Base-by-base conservation (phyloP, 2,113 vertebrate species). In the Nycticebus coucang region DNA sequence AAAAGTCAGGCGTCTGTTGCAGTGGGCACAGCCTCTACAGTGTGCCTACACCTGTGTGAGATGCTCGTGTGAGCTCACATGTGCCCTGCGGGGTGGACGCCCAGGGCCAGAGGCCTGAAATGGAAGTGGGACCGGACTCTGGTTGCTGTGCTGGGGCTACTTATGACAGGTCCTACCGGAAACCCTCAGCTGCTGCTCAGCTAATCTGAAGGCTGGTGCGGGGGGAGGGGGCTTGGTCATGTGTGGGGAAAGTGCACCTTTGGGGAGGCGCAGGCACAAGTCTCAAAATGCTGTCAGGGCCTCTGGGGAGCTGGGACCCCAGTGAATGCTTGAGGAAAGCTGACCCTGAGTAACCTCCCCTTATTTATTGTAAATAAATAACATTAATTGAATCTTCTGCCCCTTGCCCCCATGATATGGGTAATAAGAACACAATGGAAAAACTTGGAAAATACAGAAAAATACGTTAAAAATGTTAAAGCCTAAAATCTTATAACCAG, bases 291-390 rank as follows among this genome's bases (percentile, higher is more conserved):
- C 75, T 68, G 4, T 79, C 19, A 22, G 80, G n/a, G 62, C 64
- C 50, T 55, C 45, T 3, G 18, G 91, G 64, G 14, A 89, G 77
- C 37, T 57, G 50, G 80, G 41, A 41, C 53, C 89, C 50, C 33
- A 75, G 45, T 12, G 74, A 53, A 53, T 59, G 18, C 45, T 26
- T 64, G 28, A 28, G 64, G 66, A 22, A n/a, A 57, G 62, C 53
- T 37, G 19, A 57, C 68, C 77, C 21, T 22, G 79, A 28, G 62
- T 93, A 30, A 59, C 26, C 57, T 95, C 62, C 68, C 81, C 81
- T 74, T 22, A 75, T 84, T 89, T 84, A 80, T 50, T 93, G 28
- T 55, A 83, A 72, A 81, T 85, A 82, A 82, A 57, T 35, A 79
- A 37, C 71, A 12, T 69, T 53, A 30, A 79, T 45, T 9, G n/a